Evolutionary conservation across 2,797 vertebrate species (phyloP).

Genomic region (Pseudomugil tenellus): DNA sequence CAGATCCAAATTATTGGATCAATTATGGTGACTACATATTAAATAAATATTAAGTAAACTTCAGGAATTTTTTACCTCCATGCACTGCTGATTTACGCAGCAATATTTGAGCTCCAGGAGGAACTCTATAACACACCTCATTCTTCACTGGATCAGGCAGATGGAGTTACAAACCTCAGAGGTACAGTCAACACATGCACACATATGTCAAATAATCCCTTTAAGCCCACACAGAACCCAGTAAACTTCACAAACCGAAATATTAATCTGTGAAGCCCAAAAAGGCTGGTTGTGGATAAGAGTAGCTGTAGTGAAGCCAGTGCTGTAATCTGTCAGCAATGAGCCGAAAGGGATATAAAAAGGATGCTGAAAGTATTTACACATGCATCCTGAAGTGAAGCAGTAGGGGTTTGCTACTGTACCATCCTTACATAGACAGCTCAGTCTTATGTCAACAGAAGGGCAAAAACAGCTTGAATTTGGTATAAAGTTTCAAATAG

Average conservation of each 20-base stretch:
- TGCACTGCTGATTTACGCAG: conserved; percentile 30
- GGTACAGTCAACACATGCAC: conserved; percentile 26
- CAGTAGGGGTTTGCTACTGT: conserved; percentile 15
- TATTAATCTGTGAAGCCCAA: conserved; percentile 45
- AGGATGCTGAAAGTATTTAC: background rate
- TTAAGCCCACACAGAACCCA: background rate
- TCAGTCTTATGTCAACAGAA: conserved; percentile 15
- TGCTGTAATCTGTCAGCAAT: conserved; percentile 24
- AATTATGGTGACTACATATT: background rate
- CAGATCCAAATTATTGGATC: too few relatives aligned
- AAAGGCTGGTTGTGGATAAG: conserved; percentile 18
- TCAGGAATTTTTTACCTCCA: conserved; percentile 36
- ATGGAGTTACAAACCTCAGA: conserved; percentile 30
- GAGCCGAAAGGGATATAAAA: conserved; percentile 9
- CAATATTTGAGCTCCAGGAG: conserved; percentile 28
- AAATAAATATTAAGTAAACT: conserved; percentile 33
- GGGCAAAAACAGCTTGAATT: conserved; percentile 2
- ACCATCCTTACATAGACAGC: conserved; percentile 20
- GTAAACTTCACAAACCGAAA: conserved; percentile 23
- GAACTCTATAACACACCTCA: conserved; percentile 46
- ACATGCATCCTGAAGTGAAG: conserved; percentile 27
- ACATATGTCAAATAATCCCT: conserved; percentile 35
- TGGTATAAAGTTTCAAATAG: conserved; percentile 12
- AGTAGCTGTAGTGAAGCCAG: conserved; percentile 8
- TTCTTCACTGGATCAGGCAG: conserved; percentile 45